Conservation (phyloP, 2,888 invertebrate species). For the Ceriagrion tenellum region DNA sequence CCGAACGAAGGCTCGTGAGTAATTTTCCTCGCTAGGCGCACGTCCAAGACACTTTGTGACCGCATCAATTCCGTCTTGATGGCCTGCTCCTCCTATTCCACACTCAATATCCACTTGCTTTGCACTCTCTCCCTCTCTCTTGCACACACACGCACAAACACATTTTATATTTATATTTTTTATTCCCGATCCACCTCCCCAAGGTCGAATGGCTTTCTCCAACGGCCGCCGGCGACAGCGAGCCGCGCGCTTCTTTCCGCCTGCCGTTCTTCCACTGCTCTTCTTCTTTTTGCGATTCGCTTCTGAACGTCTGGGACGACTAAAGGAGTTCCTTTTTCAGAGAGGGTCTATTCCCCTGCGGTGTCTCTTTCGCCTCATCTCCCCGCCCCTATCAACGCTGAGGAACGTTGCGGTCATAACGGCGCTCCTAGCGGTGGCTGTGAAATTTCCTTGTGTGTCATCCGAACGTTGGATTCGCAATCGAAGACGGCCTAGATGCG, state of each 20-base stretch:
- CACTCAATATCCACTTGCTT: background rate
- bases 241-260: background rate
- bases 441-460: too few species aligned
- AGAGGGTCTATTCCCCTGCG: background rate
- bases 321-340: background rate
- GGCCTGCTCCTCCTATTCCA: background rate
- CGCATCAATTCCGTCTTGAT: background rate
- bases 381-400: background rate
- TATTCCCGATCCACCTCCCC: background rate
- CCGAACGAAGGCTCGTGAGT: background rate
- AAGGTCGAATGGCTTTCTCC: background rate
- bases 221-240: background rate
- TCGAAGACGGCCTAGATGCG: too few species aligned
- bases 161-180: background rate
- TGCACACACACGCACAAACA: too few species aligned
- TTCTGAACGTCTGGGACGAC: background rate
- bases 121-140: too few species aligned
- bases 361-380: background rate
- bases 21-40: background rate
- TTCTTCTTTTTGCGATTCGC: background rate
- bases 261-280: background rate
- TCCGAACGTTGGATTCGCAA: too few species aligned
- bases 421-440: background rate
- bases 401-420: background rate
- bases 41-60: background rate